These are phyloP conservation scores for Osmerus mordax DNA, from an alignment of 2,113 vertebrate species.

Conservation along the genomic window DNA sequence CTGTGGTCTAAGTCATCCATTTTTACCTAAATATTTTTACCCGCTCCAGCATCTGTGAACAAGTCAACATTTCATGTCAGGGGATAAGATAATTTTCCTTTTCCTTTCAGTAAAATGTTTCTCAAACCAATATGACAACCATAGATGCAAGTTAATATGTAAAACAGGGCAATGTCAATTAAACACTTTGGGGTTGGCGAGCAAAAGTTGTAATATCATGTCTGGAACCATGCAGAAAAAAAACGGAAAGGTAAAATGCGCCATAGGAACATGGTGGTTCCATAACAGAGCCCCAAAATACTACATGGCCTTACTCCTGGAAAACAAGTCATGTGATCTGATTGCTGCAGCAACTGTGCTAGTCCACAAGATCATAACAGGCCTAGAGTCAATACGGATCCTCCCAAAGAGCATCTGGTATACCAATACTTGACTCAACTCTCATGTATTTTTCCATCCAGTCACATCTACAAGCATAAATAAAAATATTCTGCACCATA, in stretches of 20 bases:
- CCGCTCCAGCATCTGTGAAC: conserved; percentile 53
- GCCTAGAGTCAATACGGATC: neutral
- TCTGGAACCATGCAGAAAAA: neutral
- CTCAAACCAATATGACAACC: too few species aligned
- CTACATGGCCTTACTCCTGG: conserved; percentile 6
- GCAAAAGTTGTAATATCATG: too few species aligned
- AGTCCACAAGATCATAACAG: neutral
- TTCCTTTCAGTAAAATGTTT: conserved; percentile 3
- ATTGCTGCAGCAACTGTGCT: neutral
- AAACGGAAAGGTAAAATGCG: neutral
- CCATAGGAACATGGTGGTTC: conserved; percentile 14
- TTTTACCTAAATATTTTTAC: conserved; percentile 16
- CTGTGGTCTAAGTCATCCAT: conserved; percentile 98
- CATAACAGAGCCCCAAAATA: conserved; percentile 50
- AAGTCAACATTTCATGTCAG: conserved; percentile 5
- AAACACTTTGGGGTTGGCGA: too few species aligned
- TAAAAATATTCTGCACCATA: too few species aligned
- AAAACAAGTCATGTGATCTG: conserved; percentile 45
- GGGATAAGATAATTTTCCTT: neutral
- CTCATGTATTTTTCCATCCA: too few species aligned
- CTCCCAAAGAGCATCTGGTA: neutral
- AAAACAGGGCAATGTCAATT: too few species aligned
- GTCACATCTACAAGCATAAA: too few species aligned
- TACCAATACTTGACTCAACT: too few species aligned
- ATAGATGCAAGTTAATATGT: neutral